Base-by-base conservation (phyloP, 2,888 invertebrate genomes). In the Poecilus cupreus region DNA sequence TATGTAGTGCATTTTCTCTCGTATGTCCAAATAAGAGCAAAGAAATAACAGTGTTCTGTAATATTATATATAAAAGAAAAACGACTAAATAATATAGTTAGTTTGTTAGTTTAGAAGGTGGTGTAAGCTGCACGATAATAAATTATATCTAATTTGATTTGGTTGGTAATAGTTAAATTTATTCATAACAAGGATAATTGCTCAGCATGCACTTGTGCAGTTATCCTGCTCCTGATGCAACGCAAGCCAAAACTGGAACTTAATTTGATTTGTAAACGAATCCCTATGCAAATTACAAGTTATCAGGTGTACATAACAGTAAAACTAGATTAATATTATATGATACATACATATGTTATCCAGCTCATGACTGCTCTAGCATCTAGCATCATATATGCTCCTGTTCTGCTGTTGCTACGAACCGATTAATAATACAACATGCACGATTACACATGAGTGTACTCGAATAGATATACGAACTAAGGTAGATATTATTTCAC, bases 241-340 rank as follows among this genome's bases (percentile, higher is more conserved):
- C 26, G 60, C 11, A 60, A 54, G 20, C 60, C 60, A 32, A 60
- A 60, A 68, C 37, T 68, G 18, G 37, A 60, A 32, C 37, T 68
- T 60, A 68, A 68, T 68, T 68, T 68, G 16, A 68, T 68, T 68
- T 37, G 64, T 68, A 37, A 37, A 37, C 32, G 64, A 37, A 68
- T 37, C 64, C 37, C 64, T 68, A 37, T 68, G 64, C 64, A 68
- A 37, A 68, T 68, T 68, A 37, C 64, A 68, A 68, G 37, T 68
- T 68, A 68, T 68, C 64, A 68, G 37, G 37, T 37, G 64, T 68
- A 68, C 64, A 37, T 68, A 68, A 68, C 64, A 18, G 64, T 37
- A 68, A 68, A 68, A 68, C 64, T 68, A 32, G 37, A 68, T 68
- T 37, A 68, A 68, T 68, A 68, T 68, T 68, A 68, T 16, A 68